phyloP scores from a whole-genome alignment of 2,888 invertebrate species.

The Lithophane ornitopus region DNA sequence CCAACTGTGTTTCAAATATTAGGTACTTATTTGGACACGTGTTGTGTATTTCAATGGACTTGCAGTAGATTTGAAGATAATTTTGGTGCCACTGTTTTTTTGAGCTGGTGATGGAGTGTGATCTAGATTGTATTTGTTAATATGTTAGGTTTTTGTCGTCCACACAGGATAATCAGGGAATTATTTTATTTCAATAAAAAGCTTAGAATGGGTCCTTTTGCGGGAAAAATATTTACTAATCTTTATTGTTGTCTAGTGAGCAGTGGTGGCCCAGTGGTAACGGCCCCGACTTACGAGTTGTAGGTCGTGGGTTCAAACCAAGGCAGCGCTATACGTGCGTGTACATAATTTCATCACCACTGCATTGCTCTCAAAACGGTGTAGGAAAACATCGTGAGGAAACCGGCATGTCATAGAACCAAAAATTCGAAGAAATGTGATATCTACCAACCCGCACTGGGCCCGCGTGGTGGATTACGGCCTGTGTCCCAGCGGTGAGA shows the following conservation, averaged over 20 bases:
- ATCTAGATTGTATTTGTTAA: background rate
- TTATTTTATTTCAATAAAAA: background rate
- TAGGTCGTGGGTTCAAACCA: too few relatives aligned
- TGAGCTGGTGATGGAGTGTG: background rate
- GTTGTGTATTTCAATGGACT: slow-evolving; percentile 21
- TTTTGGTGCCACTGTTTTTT: background rate
- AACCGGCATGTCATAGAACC: too few relatives aligned
- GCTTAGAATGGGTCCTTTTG: background rate
- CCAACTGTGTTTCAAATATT: slow-evolving; percentile 23
- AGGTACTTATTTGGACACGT: background rate
- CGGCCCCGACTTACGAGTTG: too few relatives aligned
- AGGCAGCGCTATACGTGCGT: too few relatives aligned
- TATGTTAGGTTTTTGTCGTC: background rate
- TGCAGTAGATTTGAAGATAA: background rate
- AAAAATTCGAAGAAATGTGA: too few relatives aligned
- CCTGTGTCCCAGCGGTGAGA: too few relatives aligned
- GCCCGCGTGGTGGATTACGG: too few relatives aligned
- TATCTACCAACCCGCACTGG: too few relatives aligned
- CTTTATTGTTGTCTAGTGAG: background rate
- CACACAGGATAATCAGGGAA: background rate
- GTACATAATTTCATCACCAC: too few relatives aligned
- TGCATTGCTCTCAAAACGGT: too few relatives aligned
- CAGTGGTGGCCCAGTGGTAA: too few relatives aligned
- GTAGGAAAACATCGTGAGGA: too few relatives aligned
- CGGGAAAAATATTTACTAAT: background rate